These are phyloP conservation scores for Rhagium mordax DNA, from an alignment of 2,888 invertebrate species.

Conservation along the genomic window DNA sequence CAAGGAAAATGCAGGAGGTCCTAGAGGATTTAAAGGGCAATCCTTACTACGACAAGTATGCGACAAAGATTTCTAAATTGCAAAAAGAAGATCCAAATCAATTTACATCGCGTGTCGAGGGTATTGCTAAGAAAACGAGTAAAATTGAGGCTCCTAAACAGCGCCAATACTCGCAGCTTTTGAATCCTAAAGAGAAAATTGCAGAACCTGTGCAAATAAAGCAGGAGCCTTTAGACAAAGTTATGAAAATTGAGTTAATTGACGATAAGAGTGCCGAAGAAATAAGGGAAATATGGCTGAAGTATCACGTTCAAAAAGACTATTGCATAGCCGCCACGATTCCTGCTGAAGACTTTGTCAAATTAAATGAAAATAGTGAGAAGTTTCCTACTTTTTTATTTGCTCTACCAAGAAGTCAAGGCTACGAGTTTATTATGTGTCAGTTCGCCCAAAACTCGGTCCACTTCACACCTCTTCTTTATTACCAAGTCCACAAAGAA, in stretches of 20 bases:
- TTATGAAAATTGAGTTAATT: slow-evolving; percentile 86
- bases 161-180: slow-evolving; percentile 75
- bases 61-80: slow-evolving; percentile 80
- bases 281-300: slow-evolving; percentile 83
- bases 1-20: slow-evolving; percentile 70
- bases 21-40: slow-evolving; percentile 76
- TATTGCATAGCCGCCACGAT: slow-evolving; percentile 79
- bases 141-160: slow-evolving; percentile 70
- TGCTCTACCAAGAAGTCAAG: slow-evolving; percentile 85
- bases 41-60: slow-evolving; percentile 88
- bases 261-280: slow-evolving; percentile 80
- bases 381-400: slow-evolving; percentile 82
- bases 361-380: slow-evolving; percentile 74
- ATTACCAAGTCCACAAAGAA: slow-evolving; percentile 90
- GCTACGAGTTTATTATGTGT: slow-evolving; percentile 89
- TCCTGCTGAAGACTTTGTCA: slow-evolving; percentile 75
- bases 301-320: slow-evolving; percentile 85
- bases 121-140: slow-evolving; percentile 68
- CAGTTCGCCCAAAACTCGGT: slow-evolving; percentile 82
- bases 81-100: slow-evolving; percentile 85
- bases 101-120: slow-evolving; percentile 78
- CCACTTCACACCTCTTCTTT: slow-evolving; percentile 88
- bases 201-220: slow-evolving; percentile 43
- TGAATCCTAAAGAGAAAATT: slow-evolving; percentile 75
- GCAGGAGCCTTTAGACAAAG: slow-evolving; percentile 75